Percentiles rank a stretch among this genome's conserved stretches.
phyloP scores from a whole-genome alignment of 2,888 invertebrate species.

The Matsumyia berberina region DNA sequence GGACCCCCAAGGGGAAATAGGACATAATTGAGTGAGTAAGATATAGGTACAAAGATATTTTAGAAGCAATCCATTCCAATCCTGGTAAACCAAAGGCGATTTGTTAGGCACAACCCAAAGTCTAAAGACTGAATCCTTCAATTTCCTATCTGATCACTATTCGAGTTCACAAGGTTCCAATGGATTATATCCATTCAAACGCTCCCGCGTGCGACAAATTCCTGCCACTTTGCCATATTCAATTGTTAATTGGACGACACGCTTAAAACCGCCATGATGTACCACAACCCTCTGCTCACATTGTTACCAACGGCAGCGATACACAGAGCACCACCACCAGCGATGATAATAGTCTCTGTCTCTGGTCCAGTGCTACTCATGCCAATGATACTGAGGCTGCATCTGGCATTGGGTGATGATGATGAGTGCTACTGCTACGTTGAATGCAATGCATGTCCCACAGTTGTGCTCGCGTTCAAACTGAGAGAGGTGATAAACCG shows the following conservation, averaged over 20 bases:
- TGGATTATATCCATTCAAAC: neutral
- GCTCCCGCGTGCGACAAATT: constrained; percentile 4
- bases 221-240: constrained; percentile 15
- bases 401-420: constrained; percentile 65
- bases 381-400: constrained; percentile 50
- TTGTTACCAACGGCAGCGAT: constrained; percentile 11
- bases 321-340: constrained; percentile 21
- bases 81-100: no score
- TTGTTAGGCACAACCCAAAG: no score
- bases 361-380: constrained; percentile 9
- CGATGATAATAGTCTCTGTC: constrained; percentile 15
- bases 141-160: neutral
- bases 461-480: constrained; percentile 39
- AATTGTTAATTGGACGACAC: constrained; percentile 51
- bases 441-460: constrained; percentile 55
- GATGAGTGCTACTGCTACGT: constrained; percentile 47
- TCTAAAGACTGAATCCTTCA: neutral
- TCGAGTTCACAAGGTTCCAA: neutral
- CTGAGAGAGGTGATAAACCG: constrained; percentile 67
- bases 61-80: no score
- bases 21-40: no score
- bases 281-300: constrained; percentile 37
- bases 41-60: no score
- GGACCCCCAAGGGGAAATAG: no score
- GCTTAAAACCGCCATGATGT: constrained; percentile 39